Conservation (phyloP, 1,140 invertebrate species). For the Nylanderia fulva region DNA sequence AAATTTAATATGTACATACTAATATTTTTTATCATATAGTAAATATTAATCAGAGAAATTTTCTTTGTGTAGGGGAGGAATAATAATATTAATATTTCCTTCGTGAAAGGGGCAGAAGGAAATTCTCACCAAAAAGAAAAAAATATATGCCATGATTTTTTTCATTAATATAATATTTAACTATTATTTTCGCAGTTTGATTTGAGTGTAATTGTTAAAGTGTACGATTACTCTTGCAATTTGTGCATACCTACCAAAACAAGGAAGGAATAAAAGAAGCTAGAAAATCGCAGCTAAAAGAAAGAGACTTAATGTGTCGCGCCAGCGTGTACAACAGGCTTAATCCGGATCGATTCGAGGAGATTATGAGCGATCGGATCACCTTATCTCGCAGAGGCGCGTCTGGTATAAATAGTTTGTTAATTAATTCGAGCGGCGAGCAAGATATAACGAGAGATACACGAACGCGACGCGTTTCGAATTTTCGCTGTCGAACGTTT, state of each 20-base stretch:
- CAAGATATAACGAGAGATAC: slow-evolving; percentile 15
- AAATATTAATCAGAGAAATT: too few species aligned
- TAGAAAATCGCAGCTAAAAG: background rate
- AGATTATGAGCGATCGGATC: slow-evolving; percentile 41
- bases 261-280: background rate
- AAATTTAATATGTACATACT: too few species aligned
- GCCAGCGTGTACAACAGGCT: slow-evolving; percentile 25
- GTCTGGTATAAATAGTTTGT: slow-evolving; percentile 36
- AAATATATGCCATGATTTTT: background rate
- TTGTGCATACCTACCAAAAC: background rate
- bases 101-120: background rate
- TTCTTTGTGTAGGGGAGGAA: too few species aligned
- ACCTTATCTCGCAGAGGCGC: background rate
- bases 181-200: background rate
- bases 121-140: background rate
- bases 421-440: slow-evolving; percentile 44
- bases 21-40: too few species aligned
- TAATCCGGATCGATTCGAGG: slow-evolving; percentile 50
- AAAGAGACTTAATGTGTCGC: slow-evolving; percentile 31
- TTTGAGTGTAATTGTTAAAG: background rate
- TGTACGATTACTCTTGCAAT: slow-evolving; percentile 23
- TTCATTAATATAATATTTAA: background rate
- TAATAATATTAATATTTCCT: background rate
- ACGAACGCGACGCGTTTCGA: slow-evolving; percentile 10
- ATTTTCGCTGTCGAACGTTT: slow-evolving; percentile 1